Evolutionary conservation across 92 coral and sea anemone genomes (phyloP), one percentile per base, ranked within the genome.

Genomic region (Anthopleura xanthogrammica): DNA sequence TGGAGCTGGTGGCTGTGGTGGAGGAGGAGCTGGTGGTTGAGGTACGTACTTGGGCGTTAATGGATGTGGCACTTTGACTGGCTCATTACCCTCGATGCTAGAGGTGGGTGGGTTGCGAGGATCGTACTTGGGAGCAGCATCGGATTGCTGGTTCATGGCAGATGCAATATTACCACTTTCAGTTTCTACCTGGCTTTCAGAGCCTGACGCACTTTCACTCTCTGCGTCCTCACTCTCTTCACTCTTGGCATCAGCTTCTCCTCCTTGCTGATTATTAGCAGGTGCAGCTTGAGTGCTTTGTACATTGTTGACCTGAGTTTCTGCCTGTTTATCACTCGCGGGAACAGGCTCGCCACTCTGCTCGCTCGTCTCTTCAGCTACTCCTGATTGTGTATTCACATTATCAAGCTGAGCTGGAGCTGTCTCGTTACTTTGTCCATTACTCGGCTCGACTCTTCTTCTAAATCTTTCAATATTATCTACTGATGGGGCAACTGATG

Each of bases 391-490:
- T 40, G 89, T 89, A 22, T 72, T 41, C n/a, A 20, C 23, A n/a
- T 72, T 79, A 50, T 77, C 84, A 60, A 81, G 74, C 42, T 82
- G 87, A 54, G 82, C 50, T 42, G 84, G 76, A 16, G 75, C 57
- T 54, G 82, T 78, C 52, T 81, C 83, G 72, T 77, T 89, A 52
- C 77, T 83, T 52, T 78, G 82, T 36, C 85, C 68, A 56, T 41
- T 79, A 83, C 80, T 83, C 65, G 83, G 94, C 50, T 89, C 94
- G 55, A 87, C 89, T 78, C 88, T 74, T 77, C 98, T 85, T 77
- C 98, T 91, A 76, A 89, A 91, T 85, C 98, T 91, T 70, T 94
- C 98, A 17, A 94, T 85, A 22, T 92, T 91, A 85, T 91, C 91
- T 9, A 82, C 81, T 72, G 85, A 68, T 19, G 98, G 92, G 72